A percentile compares a stretch with the other conserved stretches of the same genome.
Evolutionary conservation across 92 coral and sea anemone species (phyloP).

Genomic region (Umimayanthus kanabou): DNA sequence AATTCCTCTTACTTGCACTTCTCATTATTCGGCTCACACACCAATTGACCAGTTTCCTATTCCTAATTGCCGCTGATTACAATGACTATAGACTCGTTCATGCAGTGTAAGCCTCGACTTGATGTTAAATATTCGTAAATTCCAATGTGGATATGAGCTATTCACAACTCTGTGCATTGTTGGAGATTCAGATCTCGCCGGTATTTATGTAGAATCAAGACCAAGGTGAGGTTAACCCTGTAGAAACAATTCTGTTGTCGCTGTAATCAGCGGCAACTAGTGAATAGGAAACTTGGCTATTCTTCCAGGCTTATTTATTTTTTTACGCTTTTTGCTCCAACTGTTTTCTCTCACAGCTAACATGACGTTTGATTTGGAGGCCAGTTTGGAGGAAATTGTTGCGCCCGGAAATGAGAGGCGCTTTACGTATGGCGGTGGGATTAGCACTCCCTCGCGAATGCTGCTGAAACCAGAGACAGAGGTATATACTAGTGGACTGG

Average conservation of each 20-base stretch:
- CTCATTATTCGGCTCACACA: neutral
- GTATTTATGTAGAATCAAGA: too few species aligned
- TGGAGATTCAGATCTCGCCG: too few species aligned
- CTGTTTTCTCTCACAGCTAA: conserved; percentile 51
- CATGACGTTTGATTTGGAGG: conserved; percentile 89
- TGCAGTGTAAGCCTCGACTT: too few species aligned
- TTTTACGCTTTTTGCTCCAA: neutral
- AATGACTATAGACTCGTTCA: too few species aligned
- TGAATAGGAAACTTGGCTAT: too few species aligned
- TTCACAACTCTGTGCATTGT: too few species aligned
- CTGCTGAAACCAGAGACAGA: conserved; percentile 22
- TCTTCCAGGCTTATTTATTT: neutral
- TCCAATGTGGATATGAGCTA: too few species aligned
- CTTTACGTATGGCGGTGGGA: conserved; percentile 16
- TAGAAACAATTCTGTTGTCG: too few species aligned
- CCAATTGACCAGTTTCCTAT: neutral
- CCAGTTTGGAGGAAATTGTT: conserved; percentile 57
- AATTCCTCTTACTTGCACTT: neutral
- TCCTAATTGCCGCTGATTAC: too few species aligned
- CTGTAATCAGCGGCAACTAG: too few species aligned
- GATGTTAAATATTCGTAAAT: too few species aligned
- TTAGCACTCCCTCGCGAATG: conserved; percentile 51
- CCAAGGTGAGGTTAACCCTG: too few species aligned
- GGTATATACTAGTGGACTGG: neutral
- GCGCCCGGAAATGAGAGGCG: conserved; percentile 43